Percentiles rank a stretch among this genome's conserved stretches.
phyloP scores from a whole-genome alignment of 1,140 invertebrate species.

The Panagrolaimus sp. region DNA sequence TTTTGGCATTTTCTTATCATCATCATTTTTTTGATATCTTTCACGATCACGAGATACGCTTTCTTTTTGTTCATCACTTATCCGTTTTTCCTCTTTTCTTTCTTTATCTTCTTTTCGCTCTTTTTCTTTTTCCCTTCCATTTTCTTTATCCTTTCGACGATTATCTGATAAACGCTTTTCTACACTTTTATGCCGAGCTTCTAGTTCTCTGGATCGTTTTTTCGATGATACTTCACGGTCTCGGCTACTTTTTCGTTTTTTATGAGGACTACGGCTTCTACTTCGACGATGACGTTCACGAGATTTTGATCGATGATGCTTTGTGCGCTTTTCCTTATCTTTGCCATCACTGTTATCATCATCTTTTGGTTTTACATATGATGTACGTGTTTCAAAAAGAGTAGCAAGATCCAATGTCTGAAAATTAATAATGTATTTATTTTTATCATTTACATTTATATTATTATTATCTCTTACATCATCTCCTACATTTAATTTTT shows the following conservation, averaged over 20 bases:
- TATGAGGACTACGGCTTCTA: background rate
- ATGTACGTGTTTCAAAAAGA: background rate
- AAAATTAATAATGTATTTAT: background rate
- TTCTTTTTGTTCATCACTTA: background rate
- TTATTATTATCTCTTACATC: conserved; percentile 5
- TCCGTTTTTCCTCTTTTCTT: background rate
- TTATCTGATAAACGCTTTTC: background rate
- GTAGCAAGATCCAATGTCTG: background rate
- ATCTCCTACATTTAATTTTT: background rate
- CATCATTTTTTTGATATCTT: too few relatives aligned
- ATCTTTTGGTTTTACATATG: too few relatives aligned
- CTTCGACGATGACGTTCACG: background rate
- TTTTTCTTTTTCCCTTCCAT: background rate
- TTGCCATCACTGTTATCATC: background rate
- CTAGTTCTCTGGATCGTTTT: background rate
- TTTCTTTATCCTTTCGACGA: background rate
- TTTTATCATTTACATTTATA: background rate
- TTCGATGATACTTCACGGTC: background rate
- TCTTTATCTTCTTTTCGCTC: background rate
- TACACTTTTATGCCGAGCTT: too few relatives aligned
- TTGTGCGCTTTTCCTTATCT: background rate
- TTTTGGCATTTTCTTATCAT: too few relatives aligned
- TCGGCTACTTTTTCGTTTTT: background rate
- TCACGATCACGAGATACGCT: background rate
- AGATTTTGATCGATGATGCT: background rate